These are phyloP conservation scores for Remorina albescens DNA, from an alignment of 2,797 vertebrate genomes.

Conservation along the genomic window DNA sequence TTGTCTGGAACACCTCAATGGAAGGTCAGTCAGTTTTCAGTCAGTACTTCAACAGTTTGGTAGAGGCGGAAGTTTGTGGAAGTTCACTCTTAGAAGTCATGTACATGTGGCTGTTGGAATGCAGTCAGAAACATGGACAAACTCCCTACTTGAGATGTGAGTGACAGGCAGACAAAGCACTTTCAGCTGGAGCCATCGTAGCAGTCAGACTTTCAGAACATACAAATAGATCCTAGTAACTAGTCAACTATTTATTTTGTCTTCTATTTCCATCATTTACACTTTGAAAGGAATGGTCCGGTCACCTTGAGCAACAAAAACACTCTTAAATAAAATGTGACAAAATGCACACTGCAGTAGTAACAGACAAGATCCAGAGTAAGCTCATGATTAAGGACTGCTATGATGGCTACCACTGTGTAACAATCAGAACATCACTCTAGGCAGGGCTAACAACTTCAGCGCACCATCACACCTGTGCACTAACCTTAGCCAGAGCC, in stretches of 20 bases:
- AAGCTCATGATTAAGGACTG: conserved; percentile 31
- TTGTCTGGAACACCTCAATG: conserved; percentile 49
- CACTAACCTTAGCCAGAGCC: conserved; percentile 40
- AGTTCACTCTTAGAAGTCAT: conserved; percentile 38
- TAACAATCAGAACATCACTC: conserved; percentile 34
- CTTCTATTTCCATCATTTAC: conserved; percentile 18
- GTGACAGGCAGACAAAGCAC: conserved; percentile 63
- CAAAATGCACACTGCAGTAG: conserved; percentile 19
- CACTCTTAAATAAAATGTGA: conserved; percentile 26
- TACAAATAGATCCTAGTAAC: conserved; percentile 41
- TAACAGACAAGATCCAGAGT: conserved; percentile 30
- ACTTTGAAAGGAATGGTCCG: conserved; percentile 38
- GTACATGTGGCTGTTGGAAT: conserved; percentile 46
- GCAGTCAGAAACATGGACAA: conserved; percentile 35
- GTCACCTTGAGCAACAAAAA: conserved; percentile 11
- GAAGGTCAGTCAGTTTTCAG: conserved; percentile 57
- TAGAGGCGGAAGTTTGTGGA: conserved; percentile 32
- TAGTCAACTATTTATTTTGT: not conserved
- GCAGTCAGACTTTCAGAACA: conserved; percentile 32
- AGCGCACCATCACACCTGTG: conserved; percentile 18
- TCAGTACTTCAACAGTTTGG: conserved; percentile 30
- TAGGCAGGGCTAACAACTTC: conserved; percentile 31
- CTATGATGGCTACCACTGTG: conserved; percentile 54
- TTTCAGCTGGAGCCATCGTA: conserved; percentile 61
- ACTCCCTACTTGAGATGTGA: conserved; percentile 34